phyloP scores from a whole-genome alignment of 2,113 vertebrate genomes.

The Ictalurus punctatus region DNA sequence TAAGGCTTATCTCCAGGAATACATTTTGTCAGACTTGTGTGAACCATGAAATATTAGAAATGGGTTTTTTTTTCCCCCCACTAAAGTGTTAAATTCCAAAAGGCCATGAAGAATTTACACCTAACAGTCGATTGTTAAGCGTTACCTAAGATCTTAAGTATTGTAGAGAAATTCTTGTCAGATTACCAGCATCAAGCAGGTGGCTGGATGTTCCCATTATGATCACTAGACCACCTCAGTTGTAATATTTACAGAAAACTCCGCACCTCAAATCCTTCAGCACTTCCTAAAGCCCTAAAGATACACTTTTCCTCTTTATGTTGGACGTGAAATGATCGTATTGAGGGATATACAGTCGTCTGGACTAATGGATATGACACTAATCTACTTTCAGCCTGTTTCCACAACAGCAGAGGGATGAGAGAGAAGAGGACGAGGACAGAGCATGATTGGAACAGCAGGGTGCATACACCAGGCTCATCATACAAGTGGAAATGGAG shows the following conservation, averaged over 20 bases:
- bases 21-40: constrained; percentile 2
- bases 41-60: neutral
- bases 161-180: neutral
- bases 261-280: neutral
- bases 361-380: neutral
- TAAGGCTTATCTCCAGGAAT: neutral
- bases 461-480: neutral
- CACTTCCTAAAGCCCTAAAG: neutral
- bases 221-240: neutral
- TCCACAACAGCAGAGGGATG: constrained; percentile 7
- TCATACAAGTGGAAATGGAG: neutral
- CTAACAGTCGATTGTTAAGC: neutral
- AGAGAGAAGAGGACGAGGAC: constrained; percentile 15
- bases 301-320: neutral
- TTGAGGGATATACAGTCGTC: neutral
- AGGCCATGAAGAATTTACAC: neutral
- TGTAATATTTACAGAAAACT: neutral
- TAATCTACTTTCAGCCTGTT: constrained; percentile 30
- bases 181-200: neutral
- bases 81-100: neutral
- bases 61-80: neutral
- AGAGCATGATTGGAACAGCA: neutral
- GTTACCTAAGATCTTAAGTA: neutral
- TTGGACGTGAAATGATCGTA: neutral
- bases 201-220: neutral